phyloP scores from a whole-genome alignment of 2,888 invertebrate species.

The Lasioglossum zephyrum region DNA sequence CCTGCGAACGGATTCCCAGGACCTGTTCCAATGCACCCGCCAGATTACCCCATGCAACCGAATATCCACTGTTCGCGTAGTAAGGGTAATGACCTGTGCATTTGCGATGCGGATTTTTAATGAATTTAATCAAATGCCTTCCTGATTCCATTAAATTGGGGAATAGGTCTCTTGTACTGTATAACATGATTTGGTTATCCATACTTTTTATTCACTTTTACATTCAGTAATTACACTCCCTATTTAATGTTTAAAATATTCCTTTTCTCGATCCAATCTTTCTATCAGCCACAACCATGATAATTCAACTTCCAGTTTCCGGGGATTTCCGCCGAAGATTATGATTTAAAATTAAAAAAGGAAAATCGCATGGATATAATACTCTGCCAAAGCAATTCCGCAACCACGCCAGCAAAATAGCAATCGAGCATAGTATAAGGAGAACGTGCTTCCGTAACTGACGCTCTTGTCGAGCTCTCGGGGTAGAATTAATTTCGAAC shows the following conservation, averaged over 20 bases:
- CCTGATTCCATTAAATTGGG: not conserved
- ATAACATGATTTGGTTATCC: not conserved
- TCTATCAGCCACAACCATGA: not conserved
- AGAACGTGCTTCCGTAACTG: not conserved
- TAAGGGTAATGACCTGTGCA: not conserved
- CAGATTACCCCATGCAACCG: not conserved
- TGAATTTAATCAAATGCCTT: not conserved
- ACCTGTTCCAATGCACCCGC: not conserved
- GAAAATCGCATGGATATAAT: not conserved
- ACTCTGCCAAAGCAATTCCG: not conserved
- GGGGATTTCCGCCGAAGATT: no score
- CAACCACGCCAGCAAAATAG: not conserved
- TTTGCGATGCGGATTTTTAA: not conserved
- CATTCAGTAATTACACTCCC: no score
- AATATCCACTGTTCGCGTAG: not conserved
- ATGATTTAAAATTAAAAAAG: not conserved
- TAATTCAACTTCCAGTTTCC: no score
- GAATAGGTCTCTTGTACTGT: not conserved
- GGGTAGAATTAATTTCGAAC: constrained; percentile 57
- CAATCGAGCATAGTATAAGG: not conserved
- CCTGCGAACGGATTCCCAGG: constrained; percentile 35
- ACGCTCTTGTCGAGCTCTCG: not conserved
- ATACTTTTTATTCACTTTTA: not conserved
- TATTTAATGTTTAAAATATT: not conserved
- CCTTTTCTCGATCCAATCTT: no score